Evolutionary conservation across 2,888 invertebrate species (phyloP).

Genomic region (Drosophila infuscata): DNA sequence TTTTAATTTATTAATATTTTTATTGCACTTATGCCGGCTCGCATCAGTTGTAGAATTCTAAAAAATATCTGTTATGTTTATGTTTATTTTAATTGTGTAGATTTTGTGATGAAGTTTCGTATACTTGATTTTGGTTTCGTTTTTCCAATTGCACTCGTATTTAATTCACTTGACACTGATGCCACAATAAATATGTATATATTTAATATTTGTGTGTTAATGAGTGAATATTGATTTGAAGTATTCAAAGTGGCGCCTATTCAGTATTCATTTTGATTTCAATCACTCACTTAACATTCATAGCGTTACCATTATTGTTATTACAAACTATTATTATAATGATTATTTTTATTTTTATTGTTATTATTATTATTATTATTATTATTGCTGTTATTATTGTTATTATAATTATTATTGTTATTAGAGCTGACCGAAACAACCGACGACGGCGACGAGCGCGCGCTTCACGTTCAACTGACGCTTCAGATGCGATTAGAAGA

Average conservation of each 20-base stretch:
- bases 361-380: slow-evolving; percentile 52
- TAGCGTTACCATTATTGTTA: slow-evolving; percentile 59
- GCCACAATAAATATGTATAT: slow-evolving; percentile 16
- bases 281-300: slow-evolving; percentile 51
- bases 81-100: slow-evolving; percentile 17
- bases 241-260: slow-evolving; percentile 50
- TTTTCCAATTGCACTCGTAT: slow-evolving; percentile 56
- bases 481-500: slow-evolving; percentile 24
- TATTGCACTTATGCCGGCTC: slow-evolving; percentile 68
- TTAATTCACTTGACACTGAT: slow-evolving; percentile 54
- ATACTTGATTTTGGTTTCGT: slow-evolving; percentile 60
- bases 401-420: slow-evolving; percentile 63
- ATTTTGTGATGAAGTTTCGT: slow-evolving; percentile 45
- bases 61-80: slow-evolving; percentile 23
- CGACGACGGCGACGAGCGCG: slow-evolving; percentile 68
- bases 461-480: slow-evolving; percentile 53
- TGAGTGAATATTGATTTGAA: slow-evolving; percentile 43
- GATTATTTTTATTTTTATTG: slow-evolving; percentile 54
- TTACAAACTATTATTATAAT: slow-evolving; percentile 59
- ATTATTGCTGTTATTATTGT: slow-evolving; percentile 52
- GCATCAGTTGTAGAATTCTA: slow-evolving; percentile 33
- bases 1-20: slow-evolving; percentile 20
- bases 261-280: slow-evolving; percentile 50
- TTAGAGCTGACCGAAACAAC: slow-evolving; percentile 63
- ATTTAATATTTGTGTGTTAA: slow-evolving; percentile 25